Conservation (phyloP, 2,113 vertebrate species). For the Promerops cafer region DNA sequence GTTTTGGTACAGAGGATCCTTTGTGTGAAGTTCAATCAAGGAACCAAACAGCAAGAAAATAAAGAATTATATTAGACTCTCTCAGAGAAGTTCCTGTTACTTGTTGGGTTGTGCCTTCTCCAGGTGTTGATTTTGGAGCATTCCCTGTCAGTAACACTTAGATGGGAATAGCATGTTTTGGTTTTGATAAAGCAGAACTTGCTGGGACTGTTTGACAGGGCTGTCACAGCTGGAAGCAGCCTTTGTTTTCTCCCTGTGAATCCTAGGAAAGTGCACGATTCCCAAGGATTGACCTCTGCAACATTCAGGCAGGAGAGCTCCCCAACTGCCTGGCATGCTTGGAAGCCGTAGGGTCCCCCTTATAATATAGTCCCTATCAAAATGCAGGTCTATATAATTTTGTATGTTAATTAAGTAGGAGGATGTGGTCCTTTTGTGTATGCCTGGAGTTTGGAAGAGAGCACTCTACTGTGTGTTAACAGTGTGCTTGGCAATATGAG, state of each 20-base stretch:
- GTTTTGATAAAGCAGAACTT: not conserved
- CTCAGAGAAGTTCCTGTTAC: not conserved
- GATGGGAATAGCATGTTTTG: not conserved
- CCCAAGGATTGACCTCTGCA: not conserved
- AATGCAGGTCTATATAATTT: not conserved
- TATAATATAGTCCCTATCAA: not conserved
- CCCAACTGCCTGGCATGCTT: not conserved
- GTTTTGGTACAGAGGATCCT: not conserved
- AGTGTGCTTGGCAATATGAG: not conserved
- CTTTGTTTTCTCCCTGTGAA: not conserved
- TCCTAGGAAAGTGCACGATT: not conserved
- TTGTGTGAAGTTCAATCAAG: not conserved
- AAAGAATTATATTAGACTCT: not conserved
- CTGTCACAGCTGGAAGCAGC: not conserved
- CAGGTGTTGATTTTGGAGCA: not conserved
- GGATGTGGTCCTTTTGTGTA: not conserved
- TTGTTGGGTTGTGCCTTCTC: not conserved
- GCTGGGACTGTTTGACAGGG: not conserved
- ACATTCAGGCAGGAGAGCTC: not conserved
- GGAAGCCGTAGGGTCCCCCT: not conserved
- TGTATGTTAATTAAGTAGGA: not conserved
- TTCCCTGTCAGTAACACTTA: not conserved
- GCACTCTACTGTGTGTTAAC: not conserved
- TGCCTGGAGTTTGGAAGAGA: not conserved
- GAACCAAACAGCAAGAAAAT: not conserved